Evolutionary conservation across 2,888 invertebrate genomes (phyloP), one percentile per base, ranked within the genome.

Genomic region (Polydrusus pterygomalis): DNA sequence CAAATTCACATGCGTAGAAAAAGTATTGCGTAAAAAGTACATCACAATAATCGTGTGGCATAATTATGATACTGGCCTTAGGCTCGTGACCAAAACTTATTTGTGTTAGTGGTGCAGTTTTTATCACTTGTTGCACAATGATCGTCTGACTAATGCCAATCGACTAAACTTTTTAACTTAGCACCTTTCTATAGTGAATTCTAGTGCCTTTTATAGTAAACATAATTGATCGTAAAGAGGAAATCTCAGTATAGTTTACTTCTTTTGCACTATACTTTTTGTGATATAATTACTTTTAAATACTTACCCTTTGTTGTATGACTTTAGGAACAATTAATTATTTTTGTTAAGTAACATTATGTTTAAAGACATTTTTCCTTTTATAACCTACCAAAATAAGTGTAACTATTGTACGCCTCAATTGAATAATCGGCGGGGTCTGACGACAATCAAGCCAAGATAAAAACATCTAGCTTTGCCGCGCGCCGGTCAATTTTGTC

Each of bases 261-360:
- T 43, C 34, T 64, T 47, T 25, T 18, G 64, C 64, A 71, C 71
- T 71, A 70, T 54, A 49, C 25, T 71, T 38, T 54, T 71, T 71
- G 71, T 71, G 71, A 71, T 71, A 71, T 40, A 63, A 30, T 71
- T 63, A 63, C 25, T 63, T 40, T 71, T 64, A 70, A 10, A 20
- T 63, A 34, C 18, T 30, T 7, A 56, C 56, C 30, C 43, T 1
- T 40, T 40, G 40, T 25, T 25, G 5, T 25, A 11, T 5, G 5
- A 5, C 13, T 13, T 43, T 43, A 43, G 43, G n/a, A 43, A 43
- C 43, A n/a, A n/a, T 43, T n/a, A n/a, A 43, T 43, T 40, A 43
- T 43, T 43, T 43, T 43, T 43, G n/a, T 43, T n/a, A 43, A 5
- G 2, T n/a, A n/a, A 43, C 8, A n/a, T 2, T 20, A 18, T 18